A percentile compares a stretch with the other conserved stretches of the same genome.
phyloP scores from a whole-genome alignment of 2,797 vertebrate species.

The Hapalemur alaotrensis region DNA sequence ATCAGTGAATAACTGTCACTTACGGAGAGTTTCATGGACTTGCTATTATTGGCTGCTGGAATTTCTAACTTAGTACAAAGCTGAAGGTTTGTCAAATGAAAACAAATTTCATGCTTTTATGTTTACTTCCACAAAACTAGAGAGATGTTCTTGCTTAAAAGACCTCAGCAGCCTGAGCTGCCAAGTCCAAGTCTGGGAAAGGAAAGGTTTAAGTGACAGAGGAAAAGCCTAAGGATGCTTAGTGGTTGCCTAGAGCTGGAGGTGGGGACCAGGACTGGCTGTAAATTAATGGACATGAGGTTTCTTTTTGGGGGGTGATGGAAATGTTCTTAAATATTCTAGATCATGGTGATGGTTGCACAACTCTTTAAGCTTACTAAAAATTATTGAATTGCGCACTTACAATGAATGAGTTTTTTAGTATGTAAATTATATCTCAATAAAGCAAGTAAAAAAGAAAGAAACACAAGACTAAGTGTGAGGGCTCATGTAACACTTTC shows the following conservation, averaged over 20 bases:
- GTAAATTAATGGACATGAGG: neutral
- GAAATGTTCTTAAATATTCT: neutral
- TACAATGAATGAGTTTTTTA: slow-evolving; percentile 5
- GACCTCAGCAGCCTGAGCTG: neutral
- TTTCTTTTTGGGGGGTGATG: neutral
- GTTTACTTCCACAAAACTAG: slow-evolving; percentile 37
- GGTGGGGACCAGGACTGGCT: neutral
- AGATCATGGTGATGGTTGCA: neutral
- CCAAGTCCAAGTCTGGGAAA: neutral
- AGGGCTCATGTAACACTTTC: neutral
- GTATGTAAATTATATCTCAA: neutral
- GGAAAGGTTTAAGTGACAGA: neutral
- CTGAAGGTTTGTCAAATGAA: slow-evolving; percentile 23
- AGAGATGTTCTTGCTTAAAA: slow-evolving; percentile 42
- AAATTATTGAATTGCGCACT: neutral
- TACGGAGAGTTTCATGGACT: neutral
- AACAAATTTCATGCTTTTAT: slow-evolving; percentile 50
- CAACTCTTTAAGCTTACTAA: neutral
- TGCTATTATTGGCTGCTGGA: neutral
- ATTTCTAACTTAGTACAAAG: slow-evolving; percentile 33
- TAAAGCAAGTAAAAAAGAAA: neutral
- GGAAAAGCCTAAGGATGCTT: neutral
- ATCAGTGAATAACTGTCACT: neutral
- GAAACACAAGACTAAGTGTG: neutral
- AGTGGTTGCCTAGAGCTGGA: neutral